Conservation (phyloP, 2,113 vertebrate species). For the Nycticryphes semicollaris region DNA sequence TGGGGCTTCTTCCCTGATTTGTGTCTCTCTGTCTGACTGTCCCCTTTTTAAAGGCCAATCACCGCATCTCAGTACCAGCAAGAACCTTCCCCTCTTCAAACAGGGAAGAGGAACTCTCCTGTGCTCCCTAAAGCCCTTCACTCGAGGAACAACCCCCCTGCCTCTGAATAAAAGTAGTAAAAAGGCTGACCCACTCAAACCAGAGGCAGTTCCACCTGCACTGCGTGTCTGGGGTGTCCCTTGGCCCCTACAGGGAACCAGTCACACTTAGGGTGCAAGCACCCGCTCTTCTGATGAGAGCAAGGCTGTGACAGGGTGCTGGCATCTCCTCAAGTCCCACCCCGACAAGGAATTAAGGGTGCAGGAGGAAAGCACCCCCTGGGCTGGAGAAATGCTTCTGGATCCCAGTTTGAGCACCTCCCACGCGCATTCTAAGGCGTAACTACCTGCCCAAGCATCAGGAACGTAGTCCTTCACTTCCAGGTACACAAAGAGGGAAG, state of each 20-base stretch:
- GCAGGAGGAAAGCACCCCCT: neutral
- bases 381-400: neutral
- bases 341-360: neutral
- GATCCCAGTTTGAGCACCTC: neutral
- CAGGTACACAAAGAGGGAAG: constrained; percentile 90
- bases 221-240: neutral
- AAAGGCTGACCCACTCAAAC: neutral
- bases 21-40: neutral
- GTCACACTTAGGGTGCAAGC: neutral
- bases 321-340: rapidly evolving
- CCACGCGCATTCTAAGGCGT: rapidly evolving
- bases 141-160: neutral
- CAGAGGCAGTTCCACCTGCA: neutral
- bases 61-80: neutral
- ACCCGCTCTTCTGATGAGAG: neutral
- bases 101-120: neutral
- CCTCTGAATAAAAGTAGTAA: neutral
- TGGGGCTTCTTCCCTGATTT: neutral
- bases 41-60: neutral
- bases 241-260: rapidly evolving
- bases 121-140: neutral
- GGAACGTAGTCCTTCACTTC: constrained; percentile 97
- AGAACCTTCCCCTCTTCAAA: neutral
- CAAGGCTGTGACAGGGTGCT: neutral
- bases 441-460: constrained; percentile 90